Evolutionary conservation across 2,888 invertebrate genomes (phyloP), one percentile per base, ranked within the genome.

Genomic region (Drosophila antonietae): DNA sequence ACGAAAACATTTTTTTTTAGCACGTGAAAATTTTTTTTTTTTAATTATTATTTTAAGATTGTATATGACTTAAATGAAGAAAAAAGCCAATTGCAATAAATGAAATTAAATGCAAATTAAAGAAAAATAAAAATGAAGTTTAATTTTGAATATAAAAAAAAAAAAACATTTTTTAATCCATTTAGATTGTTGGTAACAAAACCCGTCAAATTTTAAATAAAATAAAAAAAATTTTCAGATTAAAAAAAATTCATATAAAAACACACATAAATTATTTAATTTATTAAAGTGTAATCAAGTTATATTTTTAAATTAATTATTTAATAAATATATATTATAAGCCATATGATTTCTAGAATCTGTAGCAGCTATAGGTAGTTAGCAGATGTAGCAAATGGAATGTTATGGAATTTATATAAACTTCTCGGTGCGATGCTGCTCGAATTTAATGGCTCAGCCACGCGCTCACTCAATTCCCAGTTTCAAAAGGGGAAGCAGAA

Each of bases 381-480:
- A 23, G 10, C 10, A n/a, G n/a, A 7, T 3, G 18, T 18, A 2
- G n/a, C n/a, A 31, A 12, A 49, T 49, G 49, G 31, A 49, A 49
- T 49, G 31, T n/a, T n/a, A 51, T 33, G 31, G 51, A 33, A 51
- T 20, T 14, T 12, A 35, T 35, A 35, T 12, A 33, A 10, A 3
- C 7, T 51, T 51, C 18, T 18, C 12, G 18, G 2, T 31, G 28
- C 49, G 14, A 3, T 46, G 14, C 18, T 20, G 12, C 35, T 20
- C 33, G 10, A 33, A 9, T 6, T 9, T 4, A 18, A 51, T 51
- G n/a, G 15, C 53, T 53, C 44, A 43, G 44, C 41, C 51, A 69
- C 18, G n/a, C 57, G 53, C 60, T 75, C 62, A 61, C 69, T 79
- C 77, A 84, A 77, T 62, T 60, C 56, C 37, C 65, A 77, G 72